phyloP scores from a whole-genome alignment of 2,113 vertebrate species.

The Microtus montanus region DNA sequence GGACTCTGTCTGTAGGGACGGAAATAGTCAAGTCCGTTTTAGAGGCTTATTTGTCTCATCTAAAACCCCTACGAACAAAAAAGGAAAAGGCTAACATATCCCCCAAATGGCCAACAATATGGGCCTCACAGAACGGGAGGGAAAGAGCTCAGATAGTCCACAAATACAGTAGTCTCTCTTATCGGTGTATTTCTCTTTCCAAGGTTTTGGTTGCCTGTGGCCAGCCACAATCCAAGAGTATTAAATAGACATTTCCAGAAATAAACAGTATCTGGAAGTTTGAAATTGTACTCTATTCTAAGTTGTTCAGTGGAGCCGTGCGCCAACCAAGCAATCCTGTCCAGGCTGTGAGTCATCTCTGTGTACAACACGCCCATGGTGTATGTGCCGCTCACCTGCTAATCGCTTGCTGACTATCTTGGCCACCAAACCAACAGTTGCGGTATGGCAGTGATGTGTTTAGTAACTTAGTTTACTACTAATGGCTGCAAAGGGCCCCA shows the following conservation, averaged over 20 bases:
- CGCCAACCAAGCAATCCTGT: neutral
- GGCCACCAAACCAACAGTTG: neutral
- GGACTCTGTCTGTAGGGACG: neutral
- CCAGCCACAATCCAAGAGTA: neutral
- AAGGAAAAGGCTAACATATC: conserved; percentile 5
- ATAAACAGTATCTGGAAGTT: conserved; percentile 34
- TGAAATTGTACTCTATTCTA: neutral
- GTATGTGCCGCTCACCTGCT: neutral
- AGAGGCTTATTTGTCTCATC: conserved; percentile 30
- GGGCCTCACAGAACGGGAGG: neutral
- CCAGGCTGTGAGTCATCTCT: neutral
- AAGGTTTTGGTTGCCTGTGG: conserved; percentile 6
- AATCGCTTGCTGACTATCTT: neutral
- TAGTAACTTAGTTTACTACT: neutral
- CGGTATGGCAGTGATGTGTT: neutral
- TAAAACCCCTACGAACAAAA: conserved; percentile 1
- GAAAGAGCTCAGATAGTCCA: neutral
- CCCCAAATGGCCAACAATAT: neutral
- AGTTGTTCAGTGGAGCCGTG: neutral
- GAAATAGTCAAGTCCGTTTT: conserved; percentile 35
- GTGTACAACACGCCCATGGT: neutral
- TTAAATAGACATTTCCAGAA: conserved; percentile 43
- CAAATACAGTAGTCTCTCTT: neutral
- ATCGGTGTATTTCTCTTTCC: conserved; percentile 22
- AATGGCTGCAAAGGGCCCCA: too few relatives aligned